These are phyloP conservation scores for Vulpes lagopus DNA, from an alignment of 2,113 vertebrate species.

Conservation along the genomic window DNA sequence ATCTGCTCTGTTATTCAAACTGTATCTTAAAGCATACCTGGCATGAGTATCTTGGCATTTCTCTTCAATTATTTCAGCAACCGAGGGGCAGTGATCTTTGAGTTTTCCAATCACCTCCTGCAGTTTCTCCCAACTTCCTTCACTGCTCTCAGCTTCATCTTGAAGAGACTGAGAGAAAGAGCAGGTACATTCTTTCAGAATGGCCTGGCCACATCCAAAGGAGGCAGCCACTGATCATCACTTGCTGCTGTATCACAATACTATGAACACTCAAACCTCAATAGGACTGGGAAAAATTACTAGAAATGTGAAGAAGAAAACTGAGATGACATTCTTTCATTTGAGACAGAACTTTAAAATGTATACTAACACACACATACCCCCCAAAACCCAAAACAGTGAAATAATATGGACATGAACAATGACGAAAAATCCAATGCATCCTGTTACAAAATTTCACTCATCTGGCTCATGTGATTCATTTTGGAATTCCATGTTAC, in stretches of 20 bases:
- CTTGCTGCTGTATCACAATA: neutral
- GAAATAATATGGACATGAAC: neutral
- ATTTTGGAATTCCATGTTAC: neutral
- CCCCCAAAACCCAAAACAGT: neutral
- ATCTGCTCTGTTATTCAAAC: neutral
- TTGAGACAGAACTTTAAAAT: neutral
- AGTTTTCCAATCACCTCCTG: slow-evolving; percentile 82
- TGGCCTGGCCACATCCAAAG: neutral
- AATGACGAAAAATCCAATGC: neutral
- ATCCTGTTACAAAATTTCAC: neutral
- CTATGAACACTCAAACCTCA: neutral
- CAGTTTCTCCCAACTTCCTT: slow-evolving; percentile 88
- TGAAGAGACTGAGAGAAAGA: slow-evolving; percentile 88
- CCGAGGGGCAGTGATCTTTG: slow-evolving; percentile 84
- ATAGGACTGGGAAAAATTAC: neutral
- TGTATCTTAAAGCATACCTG: slow-evolving; percentile 84
- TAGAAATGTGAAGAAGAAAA: neutral
- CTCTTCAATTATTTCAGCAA: slow-evolving; percentile 86
- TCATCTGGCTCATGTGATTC: neutral
- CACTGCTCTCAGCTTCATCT: slow-evolving; percentile 86
- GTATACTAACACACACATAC: neutral
- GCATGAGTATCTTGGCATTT: slow-evolving; percentile 81
- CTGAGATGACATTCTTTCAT: neutral
- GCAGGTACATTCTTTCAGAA: neutral
- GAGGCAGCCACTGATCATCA: neutral